Evolutionary conservation across 2,888 invertebrate genomes (phyloP), one percentile per base, ranked within the genome.

Genomic region (Synergus itoensis): DNA sequence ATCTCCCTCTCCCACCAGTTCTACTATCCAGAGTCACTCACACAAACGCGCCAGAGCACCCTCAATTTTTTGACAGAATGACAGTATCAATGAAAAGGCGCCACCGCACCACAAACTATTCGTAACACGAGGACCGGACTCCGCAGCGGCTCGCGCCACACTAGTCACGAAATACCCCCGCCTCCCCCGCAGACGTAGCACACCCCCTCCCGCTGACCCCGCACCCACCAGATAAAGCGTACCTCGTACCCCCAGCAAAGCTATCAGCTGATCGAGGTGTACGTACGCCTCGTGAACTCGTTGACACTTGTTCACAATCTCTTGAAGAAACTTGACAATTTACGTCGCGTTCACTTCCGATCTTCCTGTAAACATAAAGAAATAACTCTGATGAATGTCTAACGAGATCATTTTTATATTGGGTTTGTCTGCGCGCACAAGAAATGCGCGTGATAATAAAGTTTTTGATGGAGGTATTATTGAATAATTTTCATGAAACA

Each of bases 91-190:
- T 43, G 48, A 43, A 40, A 79, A 69, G 69, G 40, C 48, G 67
- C 57, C 57, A 73, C 57, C 62, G 62, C 76, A 16, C 75, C 69
- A 79, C 65, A 79, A 79, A 83, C 81, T 67, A 81, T 78, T 81
- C 83, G 83, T 82, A 82, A 79, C 83, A 84, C 82, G 84, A 83
- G 84, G 84, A 86, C 86, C 86, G 53, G 77, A 85, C 90, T 86
- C 88, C 87, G 82, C 87, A 88, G 86, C 88, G 89, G 89, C 88
- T 90, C 91, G 90, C 89, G 89, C 88, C 85, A 87, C 85, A 91
- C 91, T 91, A 90, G 88, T 87, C 85, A 85, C 86, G 86, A 86
- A 87, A 88, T 87, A 85, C 82, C 86, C 87, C 84, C 87, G 82
- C 83, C 85, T 81, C 86, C 86, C 87, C 84, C 87, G 82, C 84